Evolutionary conservation across 2,888 invertebrate genomes (phyloP).

Genomic region (Zygaena filipendulae): DNA sequence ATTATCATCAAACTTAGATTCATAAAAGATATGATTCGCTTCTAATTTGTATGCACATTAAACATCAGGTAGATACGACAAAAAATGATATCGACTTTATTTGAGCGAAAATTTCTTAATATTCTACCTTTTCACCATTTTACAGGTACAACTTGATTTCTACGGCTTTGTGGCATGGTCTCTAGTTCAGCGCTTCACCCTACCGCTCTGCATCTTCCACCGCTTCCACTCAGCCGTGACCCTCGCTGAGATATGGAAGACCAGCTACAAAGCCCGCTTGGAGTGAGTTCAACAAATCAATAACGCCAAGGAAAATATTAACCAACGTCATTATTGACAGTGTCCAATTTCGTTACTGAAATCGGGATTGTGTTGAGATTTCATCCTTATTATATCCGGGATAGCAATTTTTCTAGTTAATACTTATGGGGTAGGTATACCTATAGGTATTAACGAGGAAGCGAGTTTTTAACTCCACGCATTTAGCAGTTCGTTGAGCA

Average conservation of each 20-base stretch:
- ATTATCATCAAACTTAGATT: neutral
- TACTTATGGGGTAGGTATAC: no score
- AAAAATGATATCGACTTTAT: no score
- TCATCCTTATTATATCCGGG: slow-evolving; percentile 60
- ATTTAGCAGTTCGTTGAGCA: no score
- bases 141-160: slow-evolving; percentile 84
- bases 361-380: slow-evolving; percentile 35
- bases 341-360: slow-evolving; percentile 28
- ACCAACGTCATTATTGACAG: slow-evolving; percentile 21
- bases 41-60: no score
- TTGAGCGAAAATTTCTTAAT: no score
- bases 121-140: no score
- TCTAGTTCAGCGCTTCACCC: slow-evolving; percentile 89
- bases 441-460: no score
- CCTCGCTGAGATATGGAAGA: slow-evolving; percentile 96
- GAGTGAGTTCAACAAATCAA: slow-evolving; percentile 76
- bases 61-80: no score
- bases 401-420: slow-evolving; percentile 56
- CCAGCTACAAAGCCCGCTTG: slow-evolving; percentile 90
- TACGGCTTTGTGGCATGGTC: slow-evolving; percentile 95
- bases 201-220: slow-evolving; percentile 96
- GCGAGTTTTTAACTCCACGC: no score
- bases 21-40: no score
- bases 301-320: neutral
- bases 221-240: slow-evolving; percentile 96